Base-by-base conservation (phyloP, 1,140 invertebrate species). In the Leptestheria dahalacensis region DNA sequence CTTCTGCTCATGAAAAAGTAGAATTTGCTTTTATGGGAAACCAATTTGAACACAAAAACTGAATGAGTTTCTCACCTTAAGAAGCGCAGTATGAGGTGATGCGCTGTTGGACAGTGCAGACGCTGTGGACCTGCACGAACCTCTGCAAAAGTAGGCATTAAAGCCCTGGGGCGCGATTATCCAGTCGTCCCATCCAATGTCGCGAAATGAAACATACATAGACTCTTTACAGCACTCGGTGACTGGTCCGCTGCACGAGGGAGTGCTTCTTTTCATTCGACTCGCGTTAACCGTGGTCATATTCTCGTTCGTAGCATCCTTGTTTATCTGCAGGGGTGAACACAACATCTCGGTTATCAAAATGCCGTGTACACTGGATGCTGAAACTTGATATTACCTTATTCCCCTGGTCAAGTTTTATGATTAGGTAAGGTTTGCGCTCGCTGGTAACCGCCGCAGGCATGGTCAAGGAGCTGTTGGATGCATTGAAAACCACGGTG, bases 141-240 rank as follows among this genome's bases (percentile, higher is more conserved):
- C 88, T 29, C 81, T 82, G 65, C 88, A 91, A 72, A 86, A 91
- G 70, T 88, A 88, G 0, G 87, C 86, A 61, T 88, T 78, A 68
- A 90, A 91, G 0, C 83, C 84, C 11, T 73, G 75, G 0, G 88
- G 89, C 50, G 82, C 76, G 20, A 91, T 77, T 55, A 93, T 89
- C 85, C 87, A 91, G 69, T 88, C 82, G 69, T 88, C 82, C 88
- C 88, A 92, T 48, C 87, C 87, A 47, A 92, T 82, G 25, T 88
- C 85, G 23, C 78, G 78, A 68, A 92, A 91, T 61, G 82, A 84
- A 15, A 92, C 82, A 65, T 84, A 83, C 0, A 91, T 73, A 12
- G 82, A 82, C 67, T 91, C 87, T 26, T 87, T 73, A 66, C 88
- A 92, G 68, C 88, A 92, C 64, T 88, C 84, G 24, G 60, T 60